Evolutionary conservation across 2,888 invertebrate genomes (phyloP).

Genomic region (Podabrus alpinus): DNA sequence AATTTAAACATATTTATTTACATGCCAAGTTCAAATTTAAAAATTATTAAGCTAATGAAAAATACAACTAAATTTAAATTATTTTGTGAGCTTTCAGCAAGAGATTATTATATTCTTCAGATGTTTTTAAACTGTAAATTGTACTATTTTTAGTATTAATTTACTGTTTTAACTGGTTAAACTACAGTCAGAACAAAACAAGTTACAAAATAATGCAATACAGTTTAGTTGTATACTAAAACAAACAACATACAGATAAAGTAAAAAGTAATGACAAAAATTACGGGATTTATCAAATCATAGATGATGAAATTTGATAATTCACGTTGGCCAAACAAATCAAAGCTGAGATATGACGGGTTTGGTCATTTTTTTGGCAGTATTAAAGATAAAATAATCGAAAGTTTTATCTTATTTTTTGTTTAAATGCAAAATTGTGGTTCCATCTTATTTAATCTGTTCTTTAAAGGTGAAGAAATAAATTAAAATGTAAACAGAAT

Average conservation of each 20-base stretch:
- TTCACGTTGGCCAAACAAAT: no score
- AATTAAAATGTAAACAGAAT: background rate
- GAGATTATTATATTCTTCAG: background rate
- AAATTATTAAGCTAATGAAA: background rate
- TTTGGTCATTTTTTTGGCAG: background rate
- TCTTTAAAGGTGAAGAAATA: background rate
- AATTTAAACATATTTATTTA: background rate
- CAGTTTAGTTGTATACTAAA: background rate
- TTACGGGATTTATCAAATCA: background rate
- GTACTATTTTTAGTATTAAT: no score
- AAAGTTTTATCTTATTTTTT: no score
- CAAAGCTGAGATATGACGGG: background rate
- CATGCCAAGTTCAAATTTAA: background rate
- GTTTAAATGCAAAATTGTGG: background rate
- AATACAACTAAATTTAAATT: no score
- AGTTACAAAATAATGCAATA: background rate
- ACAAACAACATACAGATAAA: background rate
- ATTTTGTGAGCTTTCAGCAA: background rate
- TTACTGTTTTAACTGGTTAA: no score
- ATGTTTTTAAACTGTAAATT: background rate
- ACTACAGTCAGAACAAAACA: background rate
- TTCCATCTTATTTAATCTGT: background rate
- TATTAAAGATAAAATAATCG: background rate
- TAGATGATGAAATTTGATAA: no score
- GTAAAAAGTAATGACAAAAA: background rate